Evolutionary conservation across 2,797 vertebrate species (phyloP).

Genomic region (Dryobates pubescens): DNA sequence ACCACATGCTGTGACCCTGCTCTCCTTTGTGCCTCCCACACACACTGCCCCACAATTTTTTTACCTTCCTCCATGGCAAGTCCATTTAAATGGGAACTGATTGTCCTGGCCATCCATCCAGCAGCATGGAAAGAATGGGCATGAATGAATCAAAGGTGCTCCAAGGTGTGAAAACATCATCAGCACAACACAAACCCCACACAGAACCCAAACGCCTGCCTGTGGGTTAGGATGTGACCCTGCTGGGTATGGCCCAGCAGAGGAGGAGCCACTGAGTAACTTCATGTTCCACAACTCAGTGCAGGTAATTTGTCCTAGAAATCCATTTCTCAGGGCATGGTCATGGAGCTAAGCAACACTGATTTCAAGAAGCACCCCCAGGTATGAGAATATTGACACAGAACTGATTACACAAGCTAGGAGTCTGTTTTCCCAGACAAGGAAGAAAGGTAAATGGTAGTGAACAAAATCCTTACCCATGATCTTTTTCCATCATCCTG

Average conservation of each 20-base stretch:
- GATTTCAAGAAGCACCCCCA: neutral
- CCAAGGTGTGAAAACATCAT: neutral
- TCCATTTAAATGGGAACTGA: neutral
- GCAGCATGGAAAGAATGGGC: neutral
- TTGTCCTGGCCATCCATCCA: neutral
- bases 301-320: neutral
- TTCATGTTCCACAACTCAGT: neutral
- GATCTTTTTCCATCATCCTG: neutral
- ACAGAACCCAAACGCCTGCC: neutral
- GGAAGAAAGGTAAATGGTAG: neutral
- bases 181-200: neutral
- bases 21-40: neutral
- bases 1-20: neutral
- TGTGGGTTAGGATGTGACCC: neutral
- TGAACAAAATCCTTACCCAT: neutral
- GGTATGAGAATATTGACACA: neutral
- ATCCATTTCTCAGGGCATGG: neutral
- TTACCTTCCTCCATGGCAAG: neutral
- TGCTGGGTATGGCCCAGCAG: neutral
- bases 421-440: neutral
- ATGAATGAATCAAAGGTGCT: neutral
- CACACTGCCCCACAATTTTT: neutral
- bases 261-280: neutral
- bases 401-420: neutral
- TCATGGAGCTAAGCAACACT: neutral